phyloP scores from a whole-genome alignment of 2,888 invertebrate species.

The Drosophila maculinotata region DNA sequence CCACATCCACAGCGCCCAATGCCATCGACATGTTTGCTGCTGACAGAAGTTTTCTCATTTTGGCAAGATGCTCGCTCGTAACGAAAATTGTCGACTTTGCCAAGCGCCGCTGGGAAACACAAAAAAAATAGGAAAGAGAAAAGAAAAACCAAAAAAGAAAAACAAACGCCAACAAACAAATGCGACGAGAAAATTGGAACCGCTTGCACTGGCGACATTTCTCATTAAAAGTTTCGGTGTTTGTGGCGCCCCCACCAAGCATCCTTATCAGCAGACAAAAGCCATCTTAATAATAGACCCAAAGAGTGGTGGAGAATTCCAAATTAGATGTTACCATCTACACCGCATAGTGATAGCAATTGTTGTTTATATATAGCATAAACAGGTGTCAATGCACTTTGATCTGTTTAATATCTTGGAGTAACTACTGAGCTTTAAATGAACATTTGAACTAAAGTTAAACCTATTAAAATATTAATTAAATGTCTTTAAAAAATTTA shows the following conservation, averaged over 20 bases:
- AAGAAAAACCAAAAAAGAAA: conserved; percentile 12
- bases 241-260: conserved; percentile 60
- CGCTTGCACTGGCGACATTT: conserved; percentile 69
- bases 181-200: conserved; percentile 48
- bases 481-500: no score
- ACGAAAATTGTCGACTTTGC: conserved; percentile 75
- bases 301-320: conserved; percentile 24
- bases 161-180: conserved; percentile 30
- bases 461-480: no score
- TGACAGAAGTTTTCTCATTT: conserved; percentile 80
- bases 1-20: no score
- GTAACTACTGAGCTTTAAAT: no score
- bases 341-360: conserved; percentile 4
- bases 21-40: conserved; percentile 68
- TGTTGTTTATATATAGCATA: background rate
- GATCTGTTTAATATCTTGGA: background rate
- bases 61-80: conserved; percentile 73
- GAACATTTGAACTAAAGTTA: no score
- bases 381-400: conserved; percentile 49
- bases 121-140: background rate
- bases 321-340: conserved; percentile 19
- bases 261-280: conserved; percentile 76
- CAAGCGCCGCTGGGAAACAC: conserved; percentile 64
- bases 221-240: conserved; percentile 75
- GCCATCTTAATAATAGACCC: conserved; percentile 66